These are phyloP conservation scores for Protobothrops flavoviridis DNA, from an alignment of 2,113 vertebrate genomes.

Conservation along the genomic window DNA sequence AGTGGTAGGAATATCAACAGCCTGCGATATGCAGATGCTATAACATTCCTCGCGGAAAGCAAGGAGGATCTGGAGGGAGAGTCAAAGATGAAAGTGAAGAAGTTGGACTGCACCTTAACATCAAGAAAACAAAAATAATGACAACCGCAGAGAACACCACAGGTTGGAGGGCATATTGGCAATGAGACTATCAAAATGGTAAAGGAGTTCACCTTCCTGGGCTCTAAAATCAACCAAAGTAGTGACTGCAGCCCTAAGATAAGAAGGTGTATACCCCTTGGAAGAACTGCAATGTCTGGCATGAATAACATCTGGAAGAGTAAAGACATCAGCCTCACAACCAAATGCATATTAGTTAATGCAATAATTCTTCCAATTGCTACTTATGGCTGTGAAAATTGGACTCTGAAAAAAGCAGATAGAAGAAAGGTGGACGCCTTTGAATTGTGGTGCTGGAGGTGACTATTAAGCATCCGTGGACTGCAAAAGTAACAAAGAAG, in stretches of 20 bases:
- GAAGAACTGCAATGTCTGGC: neutral
- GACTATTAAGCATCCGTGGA: neutral
- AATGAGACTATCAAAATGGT: neutral
- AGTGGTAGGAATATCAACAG: too few species aligned
- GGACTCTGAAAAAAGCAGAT: neutral
- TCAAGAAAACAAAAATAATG: neutral
- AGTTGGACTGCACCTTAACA: neutral
- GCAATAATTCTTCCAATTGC: neutral
- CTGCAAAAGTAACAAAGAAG: neutral
- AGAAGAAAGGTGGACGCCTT: neutral
- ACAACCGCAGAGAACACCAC: neutral
- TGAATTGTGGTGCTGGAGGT: neutral
- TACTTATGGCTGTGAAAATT: neutral
- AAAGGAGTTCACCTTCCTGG: neutral
- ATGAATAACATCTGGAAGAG: neutral
- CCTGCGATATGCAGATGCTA: too few species aligned
- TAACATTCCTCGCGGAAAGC: too few species aligned
- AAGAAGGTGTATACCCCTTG: neutral
- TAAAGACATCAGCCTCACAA: neutral
- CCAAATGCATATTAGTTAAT: neutral
- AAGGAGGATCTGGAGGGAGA: neutral
- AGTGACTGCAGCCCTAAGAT: neutral
- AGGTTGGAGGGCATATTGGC: neutral
- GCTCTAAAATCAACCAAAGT: neutral
- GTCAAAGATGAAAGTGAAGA: neutral